These are phyloP conservation scores for Temnopleurus reevesii DNA, from an alignment of 53 echinoderm and acorn worm genomes.

Conservation along the genomic window DNA sequence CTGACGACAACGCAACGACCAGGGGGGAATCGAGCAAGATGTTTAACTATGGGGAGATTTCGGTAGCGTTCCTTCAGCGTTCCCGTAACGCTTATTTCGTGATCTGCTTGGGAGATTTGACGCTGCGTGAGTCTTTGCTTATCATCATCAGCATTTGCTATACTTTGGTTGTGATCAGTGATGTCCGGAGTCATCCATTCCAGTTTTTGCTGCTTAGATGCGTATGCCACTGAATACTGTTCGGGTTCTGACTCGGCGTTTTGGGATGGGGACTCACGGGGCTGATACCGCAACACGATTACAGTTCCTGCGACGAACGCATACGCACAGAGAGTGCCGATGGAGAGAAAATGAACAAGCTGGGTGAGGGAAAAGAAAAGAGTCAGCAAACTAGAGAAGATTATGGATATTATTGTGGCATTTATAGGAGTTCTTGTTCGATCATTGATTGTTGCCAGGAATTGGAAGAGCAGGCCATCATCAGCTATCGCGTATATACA, in stretches of 20 bases:
- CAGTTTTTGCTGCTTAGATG: neutral
- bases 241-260: neutral
- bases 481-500: slow-evolving; percentile 78
- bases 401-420: slow-evolving; percentile 58
- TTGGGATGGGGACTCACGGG: neutral
- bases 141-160: neutral
- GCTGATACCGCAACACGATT: slow-evolving; percentile 69
- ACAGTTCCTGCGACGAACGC: slow-evolving; percentile 68
- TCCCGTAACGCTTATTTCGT: neutral
- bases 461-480: slow-evolving; percentile 77
- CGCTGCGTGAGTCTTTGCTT: neutral
- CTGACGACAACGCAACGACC: slow-evolving; percentile 61
- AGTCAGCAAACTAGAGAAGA: slow-evolving; percentile 49
- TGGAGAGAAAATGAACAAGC: slow-evolving; percentile 73
- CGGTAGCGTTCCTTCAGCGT: slow-evolving; percentile 23
- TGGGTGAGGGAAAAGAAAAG: slow-evolving; percentile 61
- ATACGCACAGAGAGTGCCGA: slow-evolving; percentile 73
- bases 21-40: slow-evolving; percentile 36
- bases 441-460: slow-evolving; percentile 65
- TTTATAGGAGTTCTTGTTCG: slow-evolving; percentile 67
- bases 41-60: neutral
- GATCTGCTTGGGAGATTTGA: neutral
- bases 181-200: neutral
- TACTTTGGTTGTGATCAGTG: neutral
- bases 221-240: neutral